These are phyloP conservation scores for Hozukius guyotensis DNA, from an alignment of 2,797 vertebrate species.

Conservation along the genomic window DNA sequence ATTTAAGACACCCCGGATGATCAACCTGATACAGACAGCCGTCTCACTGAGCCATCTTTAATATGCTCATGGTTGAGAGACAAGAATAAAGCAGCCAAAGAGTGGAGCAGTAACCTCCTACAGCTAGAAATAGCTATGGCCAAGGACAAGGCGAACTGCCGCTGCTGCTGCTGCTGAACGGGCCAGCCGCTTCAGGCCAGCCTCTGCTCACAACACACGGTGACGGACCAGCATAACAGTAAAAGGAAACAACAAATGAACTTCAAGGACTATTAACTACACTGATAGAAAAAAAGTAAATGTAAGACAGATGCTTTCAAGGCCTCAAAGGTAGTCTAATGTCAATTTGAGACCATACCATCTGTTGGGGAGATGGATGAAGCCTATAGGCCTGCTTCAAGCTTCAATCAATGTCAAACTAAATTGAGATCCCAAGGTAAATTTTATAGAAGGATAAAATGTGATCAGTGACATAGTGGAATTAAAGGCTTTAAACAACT, in stretches of 20 bases:
- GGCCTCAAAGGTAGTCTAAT: slow-evolving; percentile 61
- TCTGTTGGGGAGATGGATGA: slow-evolving; percentile 53
- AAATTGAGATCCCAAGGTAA: slow-evolving; percentile 32
- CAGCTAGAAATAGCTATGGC: slow-evolving; percentile 60
- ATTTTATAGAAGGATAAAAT: slow-evolving; percentile 19
- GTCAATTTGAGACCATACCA: slow-evolving; percentile 54
- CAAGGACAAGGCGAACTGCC: slow-evolving; percentile 66
- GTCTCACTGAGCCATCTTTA: slow-evolving; percentile 56
- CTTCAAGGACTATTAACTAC: slow-evolving; percentile 58
- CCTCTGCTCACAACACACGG: slow-evolving; percentile 35
- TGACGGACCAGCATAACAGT: slow-evolving; percentile 40
- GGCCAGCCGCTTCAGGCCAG: slow-evolving; percentile 41
- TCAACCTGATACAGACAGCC: slow-evolving; percentile 49
- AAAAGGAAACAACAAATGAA: slow-evolving; percentile 65
- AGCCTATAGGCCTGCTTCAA: slow-evolving; percentile 28
- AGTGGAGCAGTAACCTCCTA: slow-evolving; percentile 46
- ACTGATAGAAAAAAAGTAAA: slow-evolving; percentile 32
- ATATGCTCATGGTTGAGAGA: slow-evolving; percentile 50
- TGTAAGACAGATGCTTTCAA: slow-evolving; percentile 58
- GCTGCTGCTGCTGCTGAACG: slow-evolving; percentile 16
- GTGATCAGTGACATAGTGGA: not conserved
- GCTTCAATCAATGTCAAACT: slow-evolving; percentile 51
- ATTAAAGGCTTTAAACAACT: not conserved
- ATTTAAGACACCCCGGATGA: slow-evolving; percentile 33
- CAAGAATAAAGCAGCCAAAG: slow-evolving; percentile 51